These are phyloP conservation scores for Agonopterix heracliana DNA, from an alignment of 2,888 invertebrate genomes.

Conservation along the genomic window DNA sequence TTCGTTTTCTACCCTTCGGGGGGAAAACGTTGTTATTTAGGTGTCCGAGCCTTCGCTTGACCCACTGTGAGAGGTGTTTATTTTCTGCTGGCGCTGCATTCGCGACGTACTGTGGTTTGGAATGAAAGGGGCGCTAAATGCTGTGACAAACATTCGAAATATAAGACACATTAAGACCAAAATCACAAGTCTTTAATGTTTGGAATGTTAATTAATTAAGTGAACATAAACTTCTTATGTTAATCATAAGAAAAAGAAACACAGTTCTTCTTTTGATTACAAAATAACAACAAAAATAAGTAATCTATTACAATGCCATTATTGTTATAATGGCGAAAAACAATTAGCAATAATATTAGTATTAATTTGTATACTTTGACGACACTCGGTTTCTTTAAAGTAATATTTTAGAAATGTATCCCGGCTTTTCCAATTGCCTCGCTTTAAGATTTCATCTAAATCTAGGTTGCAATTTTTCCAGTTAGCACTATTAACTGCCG, in stretches of 20 bases:
- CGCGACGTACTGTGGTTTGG: conserved; percentile 5
- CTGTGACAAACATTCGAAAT: background rate
- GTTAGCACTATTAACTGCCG: conserved; percentile 15
- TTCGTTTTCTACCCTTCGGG: conserved; percentile 1
- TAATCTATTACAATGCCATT: background rate
- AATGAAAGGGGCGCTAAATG: background rate
- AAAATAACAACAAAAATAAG: no score
- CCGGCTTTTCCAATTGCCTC: conserved; percentile 17
- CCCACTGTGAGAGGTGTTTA: conserved; percentile 12
- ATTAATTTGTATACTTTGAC: no score
- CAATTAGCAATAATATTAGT: no score
- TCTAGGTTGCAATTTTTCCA: conserved; percentile 7
- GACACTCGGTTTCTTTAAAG: conserved; percentile 1
- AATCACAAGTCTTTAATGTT: background rate
- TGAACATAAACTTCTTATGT: background rate
- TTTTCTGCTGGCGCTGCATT: conserved; percentile 10
- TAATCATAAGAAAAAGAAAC: background rate
- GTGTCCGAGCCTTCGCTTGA: conserved; percentile 13
- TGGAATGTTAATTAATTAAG: background rate
- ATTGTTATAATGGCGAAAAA: background rate
- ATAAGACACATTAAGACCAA: background rate
- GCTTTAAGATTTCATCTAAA: conserved; percentile 15
- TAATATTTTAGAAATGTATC: conserved; percentile 5
- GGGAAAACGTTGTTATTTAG: conserved; percentile 2
- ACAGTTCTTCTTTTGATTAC: background rate